These are phyloP conservation scores for Netelia virgata DNA, from an alignment of 2,888 invertebrate genomes.

Conservation along the genomic window DNA sequence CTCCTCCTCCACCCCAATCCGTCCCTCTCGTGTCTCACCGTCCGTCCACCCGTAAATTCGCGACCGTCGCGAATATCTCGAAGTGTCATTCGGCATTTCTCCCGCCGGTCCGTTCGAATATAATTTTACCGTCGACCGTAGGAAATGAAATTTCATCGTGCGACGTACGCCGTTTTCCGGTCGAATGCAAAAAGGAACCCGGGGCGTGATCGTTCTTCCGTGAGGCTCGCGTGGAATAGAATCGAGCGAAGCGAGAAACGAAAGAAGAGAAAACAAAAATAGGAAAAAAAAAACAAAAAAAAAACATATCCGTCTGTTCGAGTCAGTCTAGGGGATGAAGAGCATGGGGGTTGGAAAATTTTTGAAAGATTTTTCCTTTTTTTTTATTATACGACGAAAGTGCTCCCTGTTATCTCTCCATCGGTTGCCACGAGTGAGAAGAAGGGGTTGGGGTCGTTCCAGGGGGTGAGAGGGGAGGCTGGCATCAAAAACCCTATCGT, in stretches of 20 bases:
- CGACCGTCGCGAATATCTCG: slow-evolving; percentile 16
- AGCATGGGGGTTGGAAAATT: neutral
- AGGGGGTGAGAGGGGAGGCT: neutral
- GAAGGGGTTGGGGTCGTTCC: neutral
- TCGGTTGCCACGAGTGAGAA: neutral
- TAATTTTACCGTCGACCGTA: slow-evolving; percentile 21
- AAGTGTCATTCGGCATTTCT: slow-evolving; percentile 26
- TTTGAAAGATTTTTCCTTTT: neutral
- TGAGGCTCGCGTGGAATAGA: neutral
- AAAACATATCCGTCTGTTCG: neutral
- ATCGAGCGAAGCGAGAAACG: neutral
- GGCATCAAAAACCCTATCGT: slow-evolving; percentile 59
- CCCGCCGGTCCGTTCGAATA: neutral
- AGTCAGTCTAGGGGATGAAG: too few species aligned
- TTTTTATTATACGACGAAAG: neutral
- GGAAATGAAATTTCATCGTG: slow-evolving; percentile 54
- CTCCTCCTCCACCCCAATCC: slow-evolving; percentile 28
- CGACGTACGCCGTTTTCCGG: slow-evolving; percentile 19
- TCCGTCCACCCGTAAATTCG: slow-evolving; percentile 54
- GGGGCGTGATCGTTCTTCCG: neutral
- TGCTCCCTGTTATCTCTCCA: slow-evolving; percentile 3
- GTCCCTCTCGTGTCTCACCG: slow-evolving; percentile 15
- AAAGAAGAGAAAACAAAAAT: slow-evolving; percentile 7
- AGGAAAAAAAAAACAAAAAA: neutral
- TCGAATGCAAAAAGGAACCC: neutral